Evolutionary conservation across 2,113 vertebrate genomes (phyloP).

Genomic region (Rhipidura dahli): DNA sequence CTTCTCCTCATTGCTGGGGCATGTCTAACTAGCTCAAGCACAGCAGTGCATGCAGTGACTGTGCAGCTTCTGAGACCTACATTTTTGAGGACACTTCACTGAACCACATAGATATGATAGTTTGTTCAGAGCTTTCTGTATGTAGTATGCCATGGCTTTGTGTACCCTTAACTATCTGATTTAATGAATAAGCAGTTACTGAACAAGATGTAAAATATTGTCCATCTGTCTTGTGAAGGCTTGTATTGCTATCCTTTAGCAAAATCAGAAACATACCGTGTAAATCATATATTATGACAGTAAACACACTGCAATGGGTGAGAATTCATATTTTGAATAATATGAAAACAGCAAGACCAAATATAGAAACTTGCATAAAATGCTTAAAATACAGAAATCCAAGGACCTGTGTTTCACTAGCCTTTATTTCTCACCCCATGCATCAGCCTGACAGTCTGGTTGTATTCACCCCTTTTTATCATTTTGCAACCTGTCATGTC

Average conservation of each 20-base stretch:
- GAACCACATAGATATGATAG: accelerated
- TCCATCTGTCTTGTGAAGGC: neutral
- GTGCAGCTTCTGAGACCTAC: neutral
- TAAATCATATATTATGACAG: neutral
- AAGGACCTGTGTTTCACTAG: neutral
- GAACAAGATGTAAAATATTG: neutral
- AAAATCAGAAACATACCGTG: neutral
- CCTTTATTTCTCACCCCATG: slow-evolving; percentile 7
- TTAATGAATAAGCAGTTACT: neutral
- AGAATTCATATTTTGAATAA: neutral
- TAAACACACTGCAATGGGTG: neutral
- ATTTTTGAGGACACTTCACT: neutral
- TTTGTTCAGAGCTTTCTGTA: neutral
- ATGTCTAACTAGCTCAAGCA: neutral
- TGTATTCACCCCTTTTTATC: slow-evolving; percentile 53
- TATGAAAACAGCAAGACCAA: neutral
- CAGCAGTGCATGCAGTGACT: neutral
- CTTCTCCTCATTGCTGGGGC: neutral
- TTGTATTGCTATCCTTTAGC: neutral
- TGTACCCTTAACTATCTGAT: neutral
- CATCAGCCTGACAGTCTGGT: slow-evolving; percentile 42
- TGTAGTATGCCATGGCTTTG: neutral
- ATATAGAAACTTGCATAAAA: neutral
- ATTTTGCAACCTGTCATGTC: slow-evolving; percentile 63
- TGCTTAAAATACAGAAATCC: neutral